These are phyloP conservation scores for Sebastes schlegelii DNA, from an alignment of 2,113 vertebrate species.

Conservation along the genomic window DNA sequence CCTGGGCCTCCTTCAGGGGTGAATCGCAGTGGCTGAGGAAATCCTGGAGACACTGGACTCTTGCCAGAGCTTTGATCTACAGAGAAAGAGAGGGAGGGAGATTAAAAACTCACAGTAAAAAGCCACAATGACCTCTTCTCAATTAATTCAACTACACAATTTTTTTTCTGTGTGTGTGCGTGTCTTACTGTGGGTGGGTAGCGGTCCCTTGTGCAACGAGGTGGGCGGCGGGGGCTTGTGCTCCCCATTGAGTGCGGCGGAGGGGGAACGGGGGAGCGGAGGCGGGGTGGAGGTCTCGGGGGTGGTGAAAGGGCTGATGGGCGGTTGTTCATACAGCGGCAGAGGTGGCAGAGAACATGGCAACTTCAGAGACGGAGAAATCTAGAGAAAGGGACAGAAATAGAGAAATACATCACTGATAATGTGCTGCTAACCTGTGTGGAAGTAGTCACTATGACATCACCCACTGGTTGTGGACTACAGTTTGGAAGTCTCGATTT, in stretches of 20 bases:
- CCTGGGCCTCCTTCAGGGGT: conserved; percentile 89
- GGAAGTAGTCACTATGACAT: no score
- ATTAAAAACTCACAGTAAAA: not conserved
- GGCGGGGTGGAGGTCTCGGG: conserved; percentile 90
- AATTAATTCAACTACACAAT: not conserved
- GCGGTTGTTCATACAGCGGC: conserved; percentile 94
- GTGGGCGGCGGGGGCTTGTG: conserved; percentile 78
- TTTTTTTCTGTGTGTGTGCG: not conserved
- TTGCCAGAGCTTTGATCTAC: conserved; percentile 90
- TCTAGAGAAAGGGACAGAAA: conserved; percentile 55
- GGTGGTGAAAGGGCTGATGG: conserved; percentile 90
- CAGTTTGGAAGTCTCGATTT: no score
- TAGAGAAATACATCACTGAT: not conserved
- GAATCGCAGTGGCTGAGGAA: conserved; percentile 86
- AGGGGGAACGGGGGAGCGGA: conserved; percentile 91
- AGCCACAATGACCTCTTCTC: not conserved
- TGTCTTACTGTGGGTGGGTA: conserved; percentile 79
- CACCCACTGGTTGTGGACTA: no score
- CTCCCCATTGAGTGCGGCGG: conserved; percentile 88
- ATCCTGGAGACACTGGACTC: conserved; percentile 89
- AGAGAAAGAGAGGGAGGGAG: conserved; percentile 3
- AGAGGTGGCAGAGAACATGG: conserved; percentile 89
- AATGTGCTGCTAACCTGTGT: not conserved
- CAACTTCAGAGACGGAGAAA: conserved; percentile 86
- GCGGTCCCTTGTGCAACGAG: conserved; percentile 73